These are phyloP conservation scores for Girardinichthys multiradiatus DNA, from an alignment of 2,113 vertebrate genomes.

Conservation along the genomic window DNA sequence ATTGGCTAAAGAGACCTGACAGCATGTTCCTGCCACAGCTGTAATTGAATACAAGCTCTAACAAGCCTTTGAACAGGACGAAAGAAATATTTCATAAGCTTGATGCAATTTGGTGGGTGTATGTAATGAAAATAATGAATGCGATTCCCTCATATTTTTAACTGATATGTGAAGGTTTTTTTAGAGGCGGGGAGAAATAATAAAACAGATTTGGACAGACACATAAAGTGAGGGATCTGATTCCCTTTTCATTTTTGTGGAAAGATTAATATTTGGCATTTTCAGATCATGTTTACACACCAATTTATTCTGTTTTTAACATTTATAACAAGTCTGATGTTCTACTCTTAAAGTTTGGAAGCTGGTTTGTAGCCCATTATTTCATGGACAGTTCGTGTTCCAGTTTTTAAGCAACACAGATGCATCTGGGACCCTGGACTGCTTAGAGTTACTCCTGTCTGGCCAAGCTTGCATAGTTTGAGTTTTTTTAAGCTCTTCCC, in stretches of 20 bases:
- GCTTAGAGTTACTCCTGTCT: not conserved
- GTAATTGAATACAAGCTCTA: slow-evolving; percentile 89
- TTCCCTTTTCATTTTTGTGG: slow-evolving; percentile 30
- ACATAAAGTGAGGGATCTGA: slow-evolving; percentile 36
- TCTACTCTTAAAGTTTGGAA: slow-evolving; percentile 42
- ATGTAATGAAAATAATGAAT: slow-evolving; percentile 79
- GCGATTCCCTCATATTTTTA: slow-evolving; percentile 70
- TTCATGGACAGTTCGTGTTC: slow-evolving; percentile 29
- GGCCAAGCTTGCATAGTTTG: slow-evolving; percentile 14
- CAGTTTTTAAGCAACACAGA: slow-evolving; percentile 7
- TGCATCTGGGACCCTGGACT: not conserved
- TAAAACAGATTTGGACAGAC: slow-evolving; percentile 57
- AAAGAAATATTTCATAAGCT: slow-evolving; percentile 88
- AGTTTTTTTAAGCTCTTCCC: slow-evolving; percentile 38
- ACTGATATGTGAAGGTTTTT: slow-evolving; percentile 58
- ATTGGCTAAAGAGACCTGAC: slow-evolving; percentile 88
- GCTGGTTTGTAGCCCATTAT: slow-evolving; percentile 53
- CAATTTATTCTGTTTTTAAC: slow-evolving; percentile 61
- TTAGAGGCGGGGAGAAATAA: slow-evolving; percentile 41
- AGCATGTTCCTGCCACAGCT: slow-evolving; percentile 84
- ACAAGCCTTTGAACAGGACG: slow-evolving; percentile 86
- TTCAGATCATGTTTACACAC: slow-evolving; percentile 61
- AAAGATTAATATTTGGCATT: slow-evolving; percentile 50
- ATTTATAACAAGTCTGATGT: slow-evolving; percentile 77
- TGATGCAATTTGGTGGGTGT: slow-evolving; percentile 84